Evolutionary conservation across 2,113 vertebrate genomes (phyloP), one percentile per base, ranked within the genome.

Genomic region (Sorex araneus): DNA sequence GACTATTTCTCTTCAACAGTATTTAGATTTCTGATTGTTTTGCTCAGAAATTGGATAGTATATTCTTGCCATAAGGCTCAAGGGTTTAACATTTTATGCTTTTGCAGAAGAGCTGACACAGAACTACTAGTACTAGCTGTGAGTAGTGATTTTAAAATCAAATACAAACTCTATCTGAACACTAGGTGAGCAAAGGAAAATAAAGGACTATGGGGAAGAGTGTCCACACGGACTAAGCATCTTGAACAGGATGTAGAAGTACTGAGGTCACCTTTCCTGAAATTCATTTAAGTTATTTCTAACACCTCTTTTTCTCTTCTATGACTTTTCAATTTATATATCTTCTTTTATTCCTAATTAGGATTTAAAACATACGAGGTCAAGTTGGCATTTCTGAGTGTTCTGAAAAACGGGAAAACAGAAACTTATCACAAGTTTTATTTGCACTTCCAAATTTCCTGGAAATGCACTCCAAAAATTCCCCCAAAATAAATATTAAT

Each of bases 71-170:
- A 47, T 34, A 75, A 3, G 71, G 7, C 84, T 81, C 36, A 86
- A 79, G 16, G 19, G 13, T n/a, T 87, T 80, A n/a, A 54, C 4
- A 84, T 75, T 77, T 36, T 66, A 74, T 67, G 28, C 25, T 67
- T 94, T 77, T 83, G 19, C 23, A n/a, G 28, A 70, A 63, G 13
- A 57, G 18, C 21, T 64, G 75, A 84, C 36, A 91, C 15, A 78
- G 76, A 66, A 28, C 16, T 34, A 90, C 18, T 30, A 87, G 85
- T 64, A 8, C 2, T 43, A 75, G 30, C 1, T 40, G 13, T 85
- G 78, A 36, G 50, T n/a, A 11, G 40, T 8, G 64, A 54, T 11
- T 67, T 91, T 81, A 87, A 95, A 87, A 92, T 50, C 70, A 92
- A 71, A 77, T 8, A 28, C 27, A 74, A 66, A 32, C 91, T 54